These are phyloP conservation scores for Sciurus carolinensis DNA, from an alignment of 2,797 vertebrate species.

Conservation along the genomic window DNA sequence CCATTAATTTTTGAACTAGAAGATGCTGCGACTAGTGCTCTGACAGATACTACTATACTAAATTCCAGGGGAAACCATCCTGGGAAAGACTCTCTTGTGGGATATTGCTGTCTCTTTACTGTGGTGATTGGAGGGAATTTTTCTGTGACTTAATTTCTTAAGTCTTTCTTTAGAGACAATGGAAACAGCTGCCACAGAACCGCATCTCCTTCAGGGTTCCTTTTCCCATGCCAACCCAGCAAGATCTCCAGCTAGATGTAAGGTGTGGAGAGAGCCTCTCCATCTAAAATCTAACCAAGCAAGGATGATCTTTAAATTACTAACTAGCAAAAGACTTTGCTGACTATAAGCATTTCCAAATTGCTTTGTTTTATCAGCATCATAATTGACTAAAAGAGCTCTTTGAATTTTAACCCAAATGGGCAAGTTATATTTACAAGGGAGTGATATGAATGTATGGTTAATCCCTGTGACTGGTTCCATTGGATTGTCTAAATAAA, in stretches of 20 bases:
- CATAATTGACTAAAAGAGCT: slow-evolving; percentile 53
- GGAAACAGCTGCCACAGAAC: not conserved
- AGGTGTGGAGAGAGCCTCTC: not conserved
- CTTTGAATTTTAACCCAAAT: slow-evolving; percentile 53
- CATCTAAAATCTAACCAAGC: slow-evolving; percentile 4
- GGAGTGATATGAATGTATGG: slow-evolving; percentile 31
- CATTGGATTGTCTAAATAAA: slow-evolving; percentile 44
- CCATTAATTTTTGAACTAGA: not conserved
- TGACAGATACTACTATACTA: not conserved
- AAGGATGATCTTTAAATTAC: not conserved
- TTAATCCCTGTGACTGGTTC: slow-evolving; percentile 62
- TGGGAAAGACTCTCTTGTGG: not conserved
- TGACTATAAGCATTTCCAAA: not conserved
- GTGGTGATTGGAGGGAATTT: not conserved
- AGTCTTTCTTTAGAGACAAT: not conserved
- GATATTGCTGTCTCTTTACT: not conserved
- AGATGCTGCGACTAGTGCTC: rapidly evolving
- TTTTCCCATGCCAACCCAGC: not conserved
- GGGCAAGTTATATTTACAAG: slow-evolving; percentile 46
- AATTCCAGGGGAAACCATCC: not conserved
- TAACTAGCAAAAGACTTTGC: not conserved
- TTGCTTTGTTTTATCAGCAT: slow-evolving; percentile 30
- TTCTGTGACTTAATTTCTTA: not conserved
- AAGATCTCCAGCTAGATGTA: not conserved
- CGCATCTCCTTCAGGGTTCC: not conserved